Base-by-base conservation (phyloP, 1,140 invertebrate genomes). In the Bicyclus anynana region DNA sequence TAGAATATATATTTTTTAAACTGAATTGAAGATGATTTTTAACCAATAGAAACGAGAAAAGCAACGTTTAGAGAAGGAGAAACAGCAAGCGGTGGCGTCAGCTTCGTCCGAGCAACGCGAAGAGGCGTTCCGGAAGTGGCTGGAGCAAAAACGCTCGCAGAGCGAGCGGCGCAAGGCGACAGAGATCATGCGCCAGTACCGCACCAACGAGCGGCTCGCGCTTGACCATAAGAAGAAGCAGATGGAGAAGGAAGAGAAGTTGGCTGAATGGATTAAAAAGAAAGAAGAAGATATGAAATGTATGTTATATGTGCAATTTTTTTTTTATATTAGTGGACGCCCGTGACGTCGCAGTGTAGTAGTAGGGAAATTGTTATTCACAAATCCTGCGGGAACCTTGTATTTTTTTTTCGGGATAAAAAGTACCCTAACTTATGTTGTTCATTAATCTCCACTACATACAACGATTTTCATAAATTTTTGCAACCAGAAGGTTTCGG, bases 271-370 rank as follows among this genome's bases (percentile, higher is more conserved):
- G 91, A 77, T 89, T 21, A 74, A 75, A 13, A 88, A 76, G 56
- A 91, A 91, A 57, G 88, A 90, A 50, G 87, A 91, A 59, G 76
- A 80, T 6, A 82, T 89, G 59, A 85, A 90, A 83, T 77, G 90
- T 90, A 72, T 35, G 20, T 46, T 33, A n/a, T n/a, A n/a, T n/a
- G n/a, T n/a, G 20, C 26, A 48, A 7, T 27, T 3, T 48, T n/a
- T n/a, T n/a, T n/a, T n/a, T n/a, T n/a, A n/a, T n/a, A n/a, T n/a
- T n/a, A n/a, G n/a, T n/a, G n/a, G n/a, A n/a, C n/a, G n/a, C n/a
- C n/a, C n/a, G n/a, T n/a, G n/a, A n/a, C n/a, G n/a, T n/a, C n/a
- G n/a, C n/a, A n/a, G n/a, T n/a, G n/a, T n/a, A n/a, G n/a, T n/a
- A n/a, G n/a, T n/a, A n/a, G n/a, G n/a, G n/a, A n/a, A n/a, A n/a